phyloP scores from a whole-genome alignment of 2,888 invertebrate genomes.

The Tortricodes alternella region DNA sequence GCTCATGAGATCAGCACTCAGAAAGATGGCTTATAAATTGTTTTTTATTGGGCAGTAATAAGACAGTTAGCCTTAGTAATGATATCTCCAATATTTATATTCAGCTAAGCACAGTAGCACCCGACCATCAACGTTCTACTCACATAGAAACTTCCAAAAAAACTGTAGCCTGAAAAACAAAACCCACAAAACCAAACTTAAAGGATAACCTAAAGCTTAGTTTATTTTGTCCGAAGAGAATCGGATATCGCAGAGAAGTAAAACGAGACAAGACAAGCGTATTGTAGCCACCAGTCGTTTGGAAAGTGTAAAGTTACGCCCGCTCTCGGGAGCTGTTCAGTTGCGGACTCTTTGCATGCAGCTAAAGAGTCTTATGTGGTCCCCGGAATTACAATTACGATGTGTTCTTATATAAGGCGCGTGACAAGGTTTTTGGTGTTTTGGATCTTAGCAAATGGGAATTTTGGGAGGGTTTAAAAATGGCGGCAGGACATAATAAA shows the following conservation, averaged over 20 bases:
- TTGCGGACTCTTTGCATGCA: not conserved
- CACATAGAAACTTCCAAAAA: not conserved
- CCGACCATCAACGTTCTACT: not conserved
- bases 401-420: slow-evolving; percentile 1
- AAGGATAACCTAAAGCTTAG: slow-evolving; percentile 19
- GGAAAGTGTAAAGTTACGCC: slow-evolving; percentile 38
- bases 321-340: slow-evolving; percentile 36
- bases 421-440: slow-evolving; percentile 11
- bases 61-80: too few relatives aligned
- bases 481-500: too few relatives aligned
- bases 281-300: slow-evolving; percentile 39
- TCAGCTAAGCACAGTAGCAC: too few relatives aligned
- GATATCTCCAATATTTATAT: too few relatives aligned
- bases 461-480: not conserved
- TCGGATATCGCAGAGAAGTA: slow-evolving; percentile 37
- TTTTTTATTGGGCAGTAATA: too few relatives aligned
- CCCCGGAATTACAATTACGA: slow-evolving; percentile 9
- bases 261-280: slow-evolving; percentile 43
- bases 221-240: slow-evolving; percentile 33
- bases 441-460: not conserved
- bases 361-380: slow-evolving; percentile 8
- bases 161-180: not conserved
- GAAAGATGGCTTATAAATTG: too few relatives aligned
- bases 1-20: too few relatives aligned
- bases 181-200: slow-evolving; percentile 2